Base-by-base conservation (phyloP, 2,113 vertebrate species). In the Typhlomys cinereus region DNA sequence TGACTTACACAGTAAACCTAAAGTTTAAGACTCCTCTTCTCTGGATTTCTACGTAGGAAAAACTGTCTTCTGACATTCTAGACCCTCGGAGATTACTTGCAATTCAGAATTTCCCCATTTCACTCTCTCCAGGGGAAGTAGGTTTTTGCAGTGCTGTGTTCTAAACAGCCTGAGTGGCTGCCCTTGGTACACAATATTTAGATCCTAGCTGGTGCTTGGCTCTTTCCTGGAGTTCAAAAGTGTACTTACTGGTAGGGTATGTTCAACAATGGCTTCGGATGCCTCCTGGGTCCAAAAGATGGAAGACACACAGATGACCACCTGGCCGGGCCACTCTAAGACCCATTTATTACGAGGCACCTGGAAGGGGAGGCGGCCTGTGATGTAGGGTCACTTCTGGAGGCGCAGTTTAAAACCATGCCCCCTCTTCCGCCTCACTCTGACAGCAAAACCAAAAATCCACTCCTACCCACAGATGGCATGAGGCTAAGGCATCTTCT, bases 201-300 rank as follows among this genome's bases (percentile, higher is more conserved):
- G 62, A 85, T 67, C 20, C 48, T 54, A 50, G 36, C 0, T 0
- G 27, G 75, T 89, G 50, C 12, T 46, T 29, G 61, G 48, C 5
- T 76, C 18, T 48, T 57, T 39, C 61, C 64, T 70, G 8, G 54
- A 73, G 44, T 25, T 94, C 85, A 39, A 88, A 25, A 44, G 85
- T 84, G 92, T 92, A 87, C 98, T 98, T 97, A 99, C 99, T 36
- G 11, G 91, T 61, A 99, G 96, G 46, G 98, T 89, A 85, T 98
- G 98, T 81, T 94, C 97, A 14, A 69, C 75, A 93, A 99, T 98
- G 86, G 99, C 98, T 74, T 98, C 96, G 78, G 98, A 98, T 20
- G 99, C 99, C 96, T 99, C 99, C 90, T 98, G 97, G 62, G 99
- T 99, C 99, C 99, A 99, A 97, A 98, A 99, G 94, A 99, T 98